These are phyloP conservation scores for Oscheius sp. DNA, from an alignment of 2,888 invertebrate genomes.

Conservation along the genomic window DNA sequence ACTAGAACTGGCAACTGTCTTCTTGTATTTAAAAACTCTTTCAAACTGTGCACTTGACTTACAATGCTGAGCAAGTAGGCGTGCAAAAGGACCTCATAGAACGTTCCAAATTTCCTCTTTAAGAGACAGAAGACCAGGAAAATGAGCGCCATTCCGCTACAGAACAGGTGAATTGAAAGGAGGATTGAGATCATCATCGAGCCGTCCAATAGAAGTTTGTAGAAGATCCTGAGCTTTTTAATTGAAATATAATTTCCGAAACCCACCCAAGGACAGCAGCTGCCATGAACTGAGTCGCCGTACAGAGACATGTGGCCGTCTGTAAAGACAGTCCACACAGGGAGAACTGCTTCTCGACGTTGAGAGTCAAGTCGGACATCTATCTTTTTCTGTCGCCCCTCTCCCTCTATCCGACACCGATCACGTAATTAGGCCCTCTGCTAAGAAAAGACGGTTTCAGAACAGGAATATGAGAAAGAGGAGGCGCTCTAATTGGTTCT, in stretches of 20 bases:
- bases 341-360: slow-evolving; percentile 38
- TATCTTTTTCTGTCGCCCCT: neutral
- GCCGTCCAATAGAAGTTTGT: slow-evolving; percentile 45
- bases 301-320: slow-evolving; percentile 30
- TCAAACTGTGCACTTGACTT: slow-evolving; percentile 14
- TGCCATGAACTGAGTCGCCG: slow-evolving; percentile 21
- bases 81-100: slow-evolving; percentile 59
- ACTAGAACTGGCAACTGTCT: neutral
- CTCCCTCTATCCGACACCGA: slow-evolving; percentile 20
- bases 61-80: slow-evolving; percentile 59
- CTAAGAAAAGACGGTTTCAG: no score
- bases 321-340: slow-evolving; percentile 31
- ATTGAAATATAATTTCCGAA: neutral
- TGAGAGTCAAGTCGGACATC: slow-evolving; percentile 35
- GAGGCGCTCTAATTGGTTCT: neutral
- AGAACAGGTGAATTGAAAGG: slow-evolving; percentile 57
- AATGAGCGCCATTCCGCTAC: slow-evolving; percentile 43
- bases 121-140: slow-evolving; percentile 51
- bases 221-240: slow-evolving; percentile 47
- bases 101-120: slow-evolving; percentile 56
- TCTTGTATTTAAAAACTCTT: neutral
- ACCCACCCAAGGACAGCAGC: slow-evolving; percentile 31
- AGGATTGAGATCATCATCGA: slow-evolving; percentile 53
- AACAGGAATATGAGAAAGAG: neutral
- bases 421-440: slow-evolving; percentile 15